Base-by-base conservation (phyloP, 2,113 vertebrate species). In the Aleadryas rufinucha region DNA sequence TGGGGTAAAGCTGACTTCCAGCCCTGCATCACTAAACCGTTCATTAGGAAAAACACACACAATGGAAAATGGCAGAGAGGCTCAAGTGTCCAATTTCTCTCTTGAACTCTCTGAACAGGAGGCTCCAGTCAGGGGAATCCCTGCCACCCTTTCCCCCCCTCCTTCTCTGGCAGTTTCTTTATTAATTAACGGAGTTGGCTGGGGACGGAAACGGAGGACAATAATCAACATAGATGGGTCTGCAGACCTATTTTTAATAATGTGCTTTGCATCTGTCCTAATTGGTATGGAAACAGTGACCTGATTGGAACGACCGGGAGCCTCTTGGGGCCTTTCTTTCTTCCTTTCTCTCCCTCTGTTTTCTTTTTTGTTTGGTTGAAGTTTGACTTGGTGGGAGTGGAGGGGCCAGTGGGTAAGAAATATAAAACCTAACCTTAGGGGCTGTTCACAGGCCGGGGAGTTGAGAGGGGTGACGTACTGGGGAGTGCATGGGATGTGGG, bases 141-240 rank as follows among this genome's bases (percentile, higher is more conserved):
- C 96, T 94, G 96, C 96, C 97, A 96, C 97, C 95, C 96, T 92
- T 93, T 89, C 90, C 88, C 91, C 95, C 93, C 97, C 96, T 95
- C 82, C 87, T 95, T 94, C 90, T 49, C 95, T 97, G 93, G 95
- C 97, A 93, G 94, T 95, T 95, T 97, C 97, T 97, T 96, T 97
- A 97, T 97, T 97, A 98, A 98, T 98, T 98, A 98, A 98, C 93
- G 93, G 92, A 97, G 94, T 97, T 98, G 97, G 97, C 97, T 96
- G 95, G 94, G 89, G 96, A 97, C 90, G 97, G 97, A 96, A 97
- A 97, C 66, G 71, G 92, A 96, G 97, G 97, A 98, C 97, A 98
- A 98, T 98, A 97, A 97, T 97, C 97, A 95, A 96, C 97, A 97
- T 91, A 97, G 97, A 97, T 95, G 96, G 97, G 97, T 95, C 96